Conservation (phyloP, 2,797 vertebrate genomes). For the Pangasius sanitwongsei region DNA sequence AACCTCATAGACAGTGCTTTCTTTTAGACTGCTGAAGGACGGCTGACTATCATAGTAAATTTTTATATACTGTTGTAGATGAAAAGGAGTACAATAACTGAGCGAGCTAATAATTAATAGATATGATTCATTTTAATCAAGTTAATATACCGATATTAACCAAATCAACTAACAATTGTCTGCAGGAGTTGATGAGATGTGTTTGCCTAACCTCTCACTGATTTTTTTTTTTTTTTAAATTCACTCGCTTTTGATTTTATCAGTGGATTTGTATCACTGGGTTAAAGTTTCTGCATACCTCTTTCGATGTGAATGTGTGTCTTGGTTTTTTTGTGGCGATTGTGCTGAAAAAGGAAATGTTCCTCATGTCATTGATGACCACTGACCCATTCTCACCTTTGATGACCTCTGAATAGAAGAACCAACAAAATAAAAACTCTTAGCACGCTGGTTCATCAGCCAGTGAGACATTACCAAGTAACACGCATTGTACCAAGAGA, state of each 20-base stretch:
- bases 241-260: not conserved
- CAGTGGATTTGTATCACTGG: no score
- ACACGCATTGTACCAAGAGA: not conserved
- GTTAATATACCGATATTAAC: not conserved
- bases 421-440: not conserved
- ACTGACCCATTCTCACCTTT: not conserved
- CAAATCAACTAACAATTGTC: not conserved
- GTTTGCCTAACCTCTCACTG: not conserved
- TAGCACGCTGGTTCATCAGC: no score
- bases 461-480: not conserved
- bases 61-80: not conserved
- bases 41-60: not conserved
- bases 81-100: not conserved
- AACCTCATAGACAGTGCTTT: not conserved
- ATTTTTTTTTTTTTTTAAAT: no score
- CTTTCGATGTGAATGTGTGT: not conserved
- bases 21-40: not conserved
- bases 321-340: not conserved
- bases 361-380: no score
- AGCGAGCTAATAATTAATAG: not conserved
- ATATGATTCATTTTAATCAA: not conserved
- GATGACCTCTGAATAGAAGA: not conserved
- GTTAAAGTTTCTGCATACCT: not conserved
- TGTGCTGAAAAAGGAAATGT: not conserved
- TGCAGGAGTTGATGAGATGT: not conserved